Conservation (phyloP, 2,888 invertebrate genomes). For the Sphaeridia pumilis region DNA sequence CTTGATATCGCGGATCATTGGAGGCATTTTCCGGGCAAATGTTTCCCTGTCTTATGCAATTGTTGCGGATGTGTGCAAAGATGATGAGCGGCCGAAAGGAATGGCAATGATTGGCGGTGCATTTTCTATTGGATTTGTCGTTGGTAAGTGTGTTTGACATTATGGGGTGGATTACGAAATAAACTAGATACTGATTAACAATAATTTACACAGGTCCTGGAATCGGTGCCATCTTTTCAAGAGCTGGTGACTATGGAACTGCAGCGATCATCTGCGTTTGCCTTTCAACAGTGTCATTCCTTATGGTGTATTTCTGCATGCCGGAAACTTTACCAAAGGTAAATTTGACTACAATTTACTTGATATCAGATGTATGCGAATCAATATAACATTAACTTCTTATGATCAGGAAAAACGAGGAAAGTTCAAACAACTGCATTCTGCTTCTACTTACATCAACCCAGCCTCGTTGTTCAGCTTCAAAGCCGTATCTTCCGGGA, state of each 20-base stretch:
- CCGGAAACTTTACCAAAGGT: constrained; percentile 25
- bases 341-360: too few relatives aligned
- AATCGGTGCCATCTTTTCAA: constrained; percentile 29
- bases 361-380: too few relatives aligned
- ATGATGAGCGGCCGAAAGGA: constrained; percentile 74
- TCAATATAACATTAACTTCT: not conserved
- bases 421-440: constrained; percentile 10
- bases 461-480: constrained; percentile 28
- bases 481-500: constrained; percentile 46
- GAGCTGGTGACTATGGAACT: constrained; percentile 25
- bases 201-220: constrained; percentile 21
- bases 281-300: constrained; percentile 18
- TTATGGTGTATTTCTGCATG: constrained; percentile 21
- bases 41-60: constrained; percentile 90
- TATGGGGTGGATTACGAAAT: too few relatives aligned
- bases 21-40: constrained; percentile 89
- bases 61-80: constrained; percentile 78
- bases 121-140: constrained; percentile 93
- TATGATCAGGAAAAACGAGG: constrained; percentile 20
- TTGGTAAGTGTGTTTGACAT: constrained; percentile 51
- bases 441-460: constrained; percentile 19
- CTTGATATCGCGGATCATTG: constrained; percentile 80
- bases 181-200: too few relatives aligned
- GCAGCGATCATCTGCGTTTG: constrained; percentile 24
- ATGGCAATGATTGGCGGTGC: constrained; percentile 97